Evolutionary conservation across 1,140 invertebrate species (phyloP), one percentile per base, ranked within the genome.

Genomic region (Cydia pomonella): DNA sequence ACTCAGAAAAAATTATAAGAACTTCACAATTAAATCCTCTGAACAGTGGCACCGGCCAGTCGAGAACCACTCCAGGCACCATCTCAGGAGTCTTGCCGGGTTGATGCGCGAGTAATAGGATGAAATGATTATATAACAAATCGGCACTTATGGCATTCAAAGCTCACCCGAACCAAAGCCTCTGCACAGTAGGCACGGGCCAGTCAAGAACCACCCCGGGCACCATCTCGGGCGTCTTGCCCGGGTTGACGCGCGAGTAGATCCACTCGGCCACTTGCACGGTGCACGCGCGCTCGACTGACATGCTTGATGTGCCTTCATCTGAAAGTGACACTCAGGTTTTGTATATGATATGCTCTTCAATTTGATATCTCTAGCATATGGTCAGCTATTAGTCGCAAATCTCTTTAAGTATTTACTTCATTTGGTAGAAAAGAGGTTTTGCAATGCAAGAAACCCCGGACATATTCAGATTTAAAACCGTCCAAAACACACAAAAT

Each of bases 151-250:
- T 38, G 13, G 13, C 13, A 44, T 44, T 13, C n/a, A 73, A 75
- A 82, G 92, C 94, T 93, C 93, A 96, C 94, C 97, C 97, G 93
- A 98, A 97, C 97, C 98, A 98, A 78, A 98, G 94, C 79, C 97
- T 94, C 88, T 98, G 97, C 78, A 98, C 96, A 44, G 97, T 98
- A 1, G 98, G 97, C 38, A 98, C 97, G 16, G 97, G 96, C 97
- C 97, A 98, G 41, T 97, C 96, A 75, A 98, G 94, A 76, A 96
- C 95, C 75, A 96, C 95, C 1, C 97, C 97, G 79, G 95, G 95
- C 1, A 98, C 96, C 76, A 95, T 89, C 82, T 97, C 96, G n/a
- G 96, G 94, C 82, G 94, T 93, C 80, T 96, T 94, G 81, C 96
- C 96, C 73, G 96, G 94, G 93, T 97, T 97, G 1, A 94, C 93